Evolutionary conservation across 2,797 vertebrate genomes (phyloP), one percentile per base, ranked within the genome.

Genomic region (Crax fasciolata): DNA sequence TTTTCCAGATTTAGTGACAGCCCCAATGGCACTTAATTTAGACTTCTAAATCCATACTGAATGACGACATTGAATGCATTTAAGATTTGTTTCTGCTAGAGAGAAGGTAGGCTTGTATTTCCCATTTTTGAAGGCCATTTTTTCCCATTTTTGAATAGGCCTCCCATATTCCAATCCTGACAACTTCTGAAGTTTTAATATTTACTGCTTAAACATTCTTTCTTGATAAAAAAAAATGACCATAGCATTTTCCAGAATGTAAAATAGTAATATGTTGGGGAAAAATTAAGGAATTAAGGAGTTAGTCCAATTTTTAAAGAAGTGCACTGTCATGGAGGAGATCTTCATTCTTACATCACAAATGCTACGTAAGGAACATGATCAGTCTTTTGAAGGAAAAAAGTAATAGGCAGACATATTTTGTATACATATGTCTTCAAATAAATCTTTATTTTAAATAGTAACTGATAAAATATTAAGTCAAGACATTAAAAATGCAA

Each of bases 401-500:
- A 38, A 88, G 62, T 73, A 44, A 79, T 35, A 39, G 93, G 48
- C 35, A 93, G 46, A 68, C 16, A 41, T 39, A 92, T 38, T 65
- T 55, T 72, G 35, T 68, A 51, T 39, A 85, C 27, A 43, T 25
- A 57, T 8, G 18, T 41, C 62, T 76, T 87, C 63, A 81, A 61
- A 86, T 80, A 43, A 74, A 35, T 62, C 13, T 80, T 88, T 67
- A 41, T 46, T 67, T 44, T 67, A 84, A 58, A 62, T 21, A 91
- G 24, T 21, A 87, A 70, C 17, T 54, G 38, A 32, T 73, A 78
- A 73, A 94, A 78, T 65, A 83, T 72, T 74, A 82, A 62, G 46
- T 62, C 74, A 57, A 55, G 54, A 84, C 59, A 86, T 86, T 46
- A 76, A 84, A 86, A 87, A 87, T 92, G 79, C 58, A 86, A 92